Conservation (phyloP, 2,113 vertebrate genomes). For the Xerus inauris region DNA sequence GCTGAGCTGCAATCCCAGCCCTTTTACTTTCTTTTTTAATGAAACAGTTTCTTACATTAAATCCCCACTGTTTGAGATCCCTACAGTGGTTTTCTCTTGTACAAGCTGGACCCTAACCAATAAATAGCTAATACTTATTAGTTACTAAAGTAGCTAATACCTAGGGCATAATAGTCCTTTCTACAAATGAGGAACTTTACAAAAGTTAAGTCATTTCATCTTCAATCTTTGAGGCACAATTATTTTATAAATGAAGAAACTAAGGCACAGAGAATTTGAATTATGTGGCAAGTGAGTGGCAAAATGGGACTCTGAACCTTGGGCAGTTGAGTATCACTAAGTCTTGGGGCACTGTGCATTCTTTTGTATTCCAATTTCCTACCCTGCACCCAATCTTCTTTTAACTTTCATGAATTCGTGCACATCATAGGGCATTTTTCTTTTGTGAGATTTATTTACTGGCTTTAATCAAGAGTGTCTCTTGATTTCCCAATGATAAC, state of each 20-base stretch:
- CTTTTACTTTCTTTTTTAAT: too few relatives aligned
- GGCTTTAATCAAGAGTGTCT: neutral
- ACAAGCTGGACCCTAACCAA: neutral
- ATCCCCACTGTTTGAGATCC: neutral
- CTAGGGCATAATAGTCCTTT: neutral
- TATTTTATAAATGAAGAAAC: neutral
- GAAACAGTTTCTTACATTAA: neutral
- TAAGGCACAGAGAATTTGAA: too few relatives aligned
- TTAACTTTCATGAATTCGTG: neutral
- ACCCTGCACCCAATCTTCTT: neutral
- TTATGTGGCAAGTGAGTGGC: neutral
- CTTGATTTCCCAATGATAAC: neutral
- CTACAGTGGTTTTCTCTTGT: neutral
- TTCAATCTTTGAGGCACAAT: neutral
- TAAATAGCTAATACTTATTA: neutral
- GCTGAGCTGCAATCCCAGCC: too few relatives aligned
- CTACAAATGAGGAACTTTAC: neutral
- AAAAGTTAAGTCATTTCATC: neutral
- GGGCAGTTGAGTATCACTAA: neutral
- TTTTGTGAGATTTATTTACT: neutral
- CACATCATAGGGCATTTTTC: neutral
- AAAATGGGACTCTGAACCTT: neutral
- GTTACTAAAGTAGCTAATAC: neutral
- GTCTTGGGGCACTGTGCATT: fast-evolving
- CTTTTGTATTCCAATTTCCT: neutral